Base-by-base conservation (phyloP, 2,888 invertebrate species). In the Neria commutata region DNA sequence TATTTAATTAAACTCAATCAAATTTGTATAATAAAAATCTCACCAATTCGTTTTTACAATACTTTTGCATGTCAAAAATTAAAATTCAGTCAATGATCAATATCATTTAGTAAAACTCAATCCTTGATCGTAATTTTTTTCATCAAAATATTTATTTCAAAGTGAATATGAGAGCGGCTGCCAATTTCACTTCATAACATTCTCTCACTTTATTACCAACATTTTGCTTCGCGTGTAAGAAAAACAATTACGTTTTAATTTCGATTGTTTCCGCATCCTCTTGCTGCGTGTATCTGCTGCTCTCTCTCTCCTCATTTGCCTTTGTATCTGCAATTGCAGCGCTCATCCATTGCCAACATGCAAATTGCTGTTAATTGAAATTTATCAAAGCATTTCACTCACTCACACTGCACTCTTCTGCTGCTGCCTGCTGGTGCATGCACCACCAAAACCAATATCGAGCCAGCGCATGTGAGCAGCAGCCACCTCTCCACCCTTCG, bases 221-320 rank as follows among this genome's bases (percentile, higher is more conserved):
- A n/a, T n/a, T n/a, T n/a, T n/a, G n/a, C n/a, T n/a, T n/a, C n/a
- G n/a, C n/a, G n/a, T n/a, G n/a, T n/a, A n/a, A n/a, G 64, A 62
- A 63, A 74, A 74, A 72, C 71, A 72, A 72, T 72, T 72, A 74
- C 71, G 74, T 71, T 72, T 72, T 73, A 72, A 72, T 72, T 72
- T 72, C 64, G 62, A 60, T 17, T n/a, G n/a, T n/a, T n/a, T n/a
- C 6, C 37, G 23, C 47, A 3, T 24, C 19, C 1, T 3, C 19
- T 45, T 5, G 16, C 10, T 45, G 1, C 19, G 21, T 40, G 37
- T 40, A 10, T 21, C 16, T 42, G 24, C 42, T 26, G 40, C 8
- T 34, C 25, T 52, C 19, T 16, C 24, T 17, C 29, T 10, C 11
- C n/a, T 17, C 21, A 40, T 11, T 40, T 40, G n/a, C 25, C 14